Percentiles rank a stretch among this genome's conserved stretches.
phyloP scores from a whole-genome alignment of 2,888 invertebrate genomes.

The Scelioninae gen. 1 region DNA sequence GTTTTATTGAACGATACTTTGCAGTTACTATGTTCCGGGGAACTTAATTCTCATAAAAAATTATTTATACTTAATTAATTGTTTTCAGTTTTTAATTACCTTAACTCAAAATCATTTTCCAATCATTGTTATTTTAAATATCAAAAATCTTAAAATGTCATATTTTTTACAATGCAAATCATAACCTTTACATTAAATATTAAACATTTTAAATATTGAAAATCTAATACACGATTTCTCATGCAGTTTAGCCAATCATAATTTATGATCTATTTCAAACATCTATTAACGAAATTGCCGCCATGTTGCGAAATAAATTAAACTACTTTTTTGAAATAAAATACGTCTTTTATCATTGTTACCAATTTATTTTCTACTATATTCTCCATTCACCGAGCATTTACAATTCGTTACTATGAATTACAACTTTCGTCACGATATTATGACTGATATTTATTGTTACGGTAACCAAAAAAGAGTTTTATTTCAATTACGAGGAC shows the following conservation, averaged over 20 bases:
- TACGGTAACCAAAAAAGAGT: not conserved
- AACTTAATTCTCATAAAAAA: slow-evolving; percentile 5
- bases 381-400: not conserved
- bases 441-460: not conserved
- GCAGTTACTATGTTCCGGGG: slow-evolving; percentile 18
- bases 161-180: too few species aligned
- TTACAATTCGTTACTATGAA: not conserved
- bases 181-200: too few species aligned
- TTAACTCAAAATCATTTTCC: not conserved
- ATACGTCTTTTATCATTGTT: not conserved
- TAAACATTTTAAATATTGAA: too few species aligned
- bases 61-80: not conserved
- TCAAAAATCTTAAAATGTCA: too few species aligned
- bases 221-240: too few species aligned
- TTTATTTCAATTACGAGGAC: slow-evolving; percentile 19
- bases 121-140: too few species aligned
- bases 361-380: not conserved
- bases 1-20: slow-evolving; percentile 53
- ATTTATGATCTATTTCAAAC: too few species aligned
- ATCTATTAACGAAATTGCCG: too few species aligned
- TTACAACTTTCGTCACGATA: not conserved
- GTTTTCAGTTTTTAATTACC: not conserved
- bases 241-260: too few species aligned
- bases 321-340: too few species aligned
- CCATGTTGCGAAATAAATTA: too few species aligned